phyloP scores from a whole-genome alignment of 2,888 invertebrate genomes.

The Cosmopolites sordidus region DNA sequence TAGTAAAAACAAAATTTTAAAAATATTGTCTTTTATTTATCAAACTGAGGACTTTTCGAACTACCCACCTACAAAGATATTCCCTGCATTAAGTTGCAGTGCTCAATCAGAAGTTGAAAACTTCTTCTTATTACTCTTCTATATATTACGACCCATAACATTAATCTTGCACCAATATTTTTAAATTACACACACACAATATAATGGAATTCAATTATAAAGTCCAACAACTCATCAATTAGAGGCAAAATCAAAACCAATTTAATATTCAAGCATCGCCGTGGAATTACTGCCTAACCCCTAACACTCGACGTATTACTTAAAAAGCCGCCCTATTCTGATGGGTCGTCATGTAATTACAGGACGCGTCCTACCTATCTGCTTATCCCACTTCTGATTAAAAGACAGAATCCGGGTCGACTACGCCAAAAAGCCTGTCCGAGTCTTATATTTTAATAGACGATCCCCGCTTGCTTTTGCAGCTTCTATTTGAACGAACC shows the following conservation, averaged over 20 bases:
- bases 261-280: slow-evolving; percentile 15
- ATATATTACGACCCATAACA: no score
- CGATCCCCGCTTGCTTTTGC: slow-evolving; percentile 16
- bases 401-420: slow-evolving; percentile 22
- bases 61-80: no score
- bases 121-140: no score
- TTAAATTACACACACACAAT: no score
- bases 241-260: slow-evolving; percentile 5
- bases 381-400: slow-evolving; percentile 27
- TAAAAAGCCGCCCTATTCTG: slow-evolving; percentile 19
- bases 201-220: no score
- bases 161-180: no score
- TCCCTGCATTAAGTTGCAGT: no score
- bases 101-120: no score
- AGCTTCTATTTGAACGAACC: slow-evolving; percentile 18
- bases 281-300: slow-evolving; percentile 17
- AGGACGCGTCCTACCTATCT: slow-evolving; percentile 21
- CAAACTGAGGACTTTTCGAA: no score
- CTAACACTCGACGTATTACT: slow-evolving; percentile 16
- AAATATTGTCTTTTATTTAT: no score
- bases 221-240: slow-evolving; percentile 3
- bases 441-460: slow-evolving; percentile 17
- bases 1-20: no score
- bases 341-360: slow-evolving; percentile 20
- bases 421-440: slow-evolving; percentile 7